These are phyloP conservation scores for Vandiemenella viatica DNA, from an alignment of 2,888 invertebrate species.

Conservation along the genomic window DNA sequence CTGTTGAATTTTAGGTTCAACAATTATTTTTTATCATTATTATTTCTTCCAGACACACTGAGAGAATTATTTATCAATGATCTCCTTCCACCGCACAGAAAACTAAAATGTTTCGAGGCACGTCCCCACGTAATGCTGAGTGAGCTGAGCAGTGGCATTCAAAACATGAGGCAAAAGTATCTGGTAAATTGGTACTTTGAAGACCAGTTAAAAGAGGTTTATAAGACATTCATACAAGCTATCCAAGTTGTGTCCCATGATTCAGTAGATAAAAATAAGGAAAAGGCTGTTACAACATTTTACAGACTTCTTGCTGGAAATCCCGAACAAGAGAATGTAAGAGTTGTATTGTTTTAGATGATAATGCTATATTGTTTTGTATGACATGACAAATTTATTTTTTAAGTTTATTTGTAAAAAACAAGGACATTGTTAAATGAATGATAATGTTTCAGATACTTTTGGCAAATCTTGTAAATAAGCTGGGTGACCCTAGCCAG, in stretches of 20 bases:
- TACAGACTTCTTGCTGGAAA: slow-evolving; percentile 59
- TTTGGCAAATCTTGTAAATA: slow-evolving; percentile 72
- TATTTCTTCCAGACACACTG: slow-evolving; percentile 45
- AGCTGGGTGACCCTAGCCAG: slow-evolving; percentile 83
- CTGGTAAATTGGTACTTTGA: slow-evolving; percentile 79
- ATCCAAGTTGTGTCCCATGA: slow-evolving; percentile 61
- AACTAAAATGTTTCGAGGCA: slow-evolving; percentile 48
- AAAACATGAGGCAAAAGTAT: slow-evolving; percentile 43
- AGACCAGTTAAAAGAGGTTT: slow-evolving; percentile 61
- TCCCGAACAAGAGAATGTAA: slow-evolving; percentile 72
- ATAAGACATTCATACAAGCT: slow-evolving; percentile 48
- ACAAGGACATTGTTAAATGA: not conserved
- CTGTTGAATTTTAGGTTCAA: too few relatives aligned
- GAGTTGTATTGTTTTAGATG: slow-evolving; percentile 15
- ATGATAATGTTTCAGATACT: slow-evolving; percentile 44
- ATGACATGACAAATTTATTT: too few relatives aligned
- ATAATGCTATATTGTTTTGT: not conserved
- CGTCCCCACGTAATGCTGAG: slow-evolving; percentile 42
- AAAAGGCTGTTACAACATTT: slow-evolving; percentile 61
- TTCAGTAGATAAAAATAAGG: slow-evolving; percentile 62
- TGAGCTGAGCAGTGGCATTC: slow-evolving; percentile 45
- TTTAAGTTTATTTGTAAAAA: too few relatives aligned
- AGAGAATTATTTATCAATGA: slow-evolving; percentile 63
- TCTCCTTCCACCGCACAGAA: slow-evolving; percentile 46
- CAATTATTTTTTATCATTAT: not conserved